phyloP scores from a whole-genome alignment of 2,113 vertebrate genomes.

The Morone chrysops region DNA sequence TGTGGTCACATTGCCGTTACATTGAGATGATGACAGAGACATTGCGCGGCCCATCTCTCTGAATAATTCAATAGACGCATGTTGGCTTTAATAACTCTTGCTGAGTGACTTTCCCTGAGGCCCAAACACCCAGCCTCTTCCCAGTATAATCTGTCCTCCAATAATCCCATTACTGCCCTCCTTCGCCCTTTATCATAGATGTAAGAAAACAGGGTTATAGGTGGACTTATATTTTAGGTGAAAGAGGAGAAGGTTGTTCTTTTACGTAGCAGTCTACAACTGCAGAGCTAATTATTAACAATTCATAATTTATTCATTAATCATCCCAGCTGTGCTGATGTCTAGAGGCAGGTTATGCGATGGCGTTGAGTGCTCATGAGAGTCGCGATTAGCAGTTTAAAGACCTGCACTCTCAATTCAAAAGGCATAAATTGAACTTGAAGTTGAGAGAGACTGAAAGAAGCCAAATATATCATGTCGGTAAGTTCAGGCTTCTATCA shows the following conservation, averaged over 20 bases:
- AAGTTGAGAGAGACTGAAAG: neutral
- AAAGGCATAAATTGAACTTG: neutral
- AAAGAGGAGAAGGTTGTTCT: neutral
- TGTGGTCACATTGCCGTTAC: neutral
- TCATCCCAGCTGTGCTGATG: slow-evolving; percentile 1
- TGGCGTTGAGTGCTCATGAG: neutral
- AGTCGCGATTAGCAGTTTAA: neutral
- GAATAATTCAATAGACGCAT: slow-evolving; percentile 73
- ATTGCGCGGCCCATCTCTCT: slow-evolving; percentile 43
- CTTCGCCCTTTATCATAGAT: neutral
- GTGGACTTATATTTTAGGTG: slow-evolving; percentile 19
- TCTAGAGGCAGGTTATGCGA: slow-evolving; percentile 24
- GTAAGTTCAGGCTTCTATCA: neutral
- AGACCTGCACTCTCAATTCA: neutral
- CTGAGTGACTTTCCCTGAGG: slow-evolving; percentile 72
- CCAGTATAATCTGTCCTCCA: slow-evolving; percentile 57
- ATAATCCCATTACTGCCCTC: slow-evolving; percentile 58
- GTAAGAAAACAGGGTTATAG: slow-evolving; percentile 12
- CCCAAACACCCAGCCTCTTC: slow-evolving; percentile 56
- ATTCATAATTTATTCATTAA: slow-evolving; percentile 11
- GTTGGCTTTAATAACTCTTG: slow-evolving; percentile 75
- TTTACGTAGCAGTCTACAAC: neutral
- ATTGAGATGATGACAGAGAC: slow-evolving; percentile 56
- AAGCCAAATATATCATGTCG: neutral
- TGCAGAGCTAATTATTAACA: slow-evolving; percentile 23